A percentile compares a stretch with the other conserved stretches of the same genome.
phyloP scores from a whole-genome alignment of 2,113 vertebrate species.

The Pavo muticus region DNA sequence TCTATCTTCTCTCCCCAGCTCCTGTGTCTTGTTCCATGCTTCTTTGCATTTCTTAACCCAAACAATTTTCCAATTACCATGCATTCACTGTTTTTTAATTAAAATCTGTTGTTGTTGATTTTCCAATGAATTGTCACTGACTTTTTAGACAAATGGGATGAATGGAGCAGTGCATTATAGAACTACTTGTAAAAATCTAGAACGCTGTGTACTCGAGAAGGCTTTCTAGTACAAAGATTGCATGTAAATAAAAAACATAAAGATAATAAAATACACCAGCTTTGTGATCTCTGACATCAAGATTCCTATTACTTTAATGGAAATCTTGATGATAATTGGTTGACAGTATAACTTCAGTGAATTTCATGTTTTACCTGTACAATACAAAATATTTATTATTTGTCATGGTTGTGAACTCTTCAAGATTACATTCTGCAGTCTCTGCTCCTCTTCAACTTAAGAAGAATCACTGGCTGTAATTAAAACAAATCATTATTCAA shows the following conservation, averaged over 20 bases:
- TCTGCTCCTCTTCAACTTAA: not conserved
- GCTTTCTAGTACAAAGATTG: not conserved
- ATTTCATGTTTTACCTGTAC: not conserved
- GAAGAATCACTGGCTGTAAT: not conserved
- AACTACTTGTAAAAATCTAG: not conserved
- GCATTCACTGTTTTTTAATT: not conserved
- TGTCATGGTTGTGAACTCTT: not conserved
- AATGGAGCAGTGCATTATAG: not conserved
- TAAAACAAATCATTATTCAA: not conserved
- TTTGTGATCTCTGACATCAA: not conserved
- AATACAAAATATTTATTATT: not conserved
- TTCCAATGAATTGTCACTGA: not conserved
- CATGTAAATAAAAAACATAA: not conserved
- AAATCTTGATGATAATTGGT: not conserved
- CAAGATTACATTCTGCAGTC: not conserved
- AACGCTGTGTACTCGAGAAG: accelerated
- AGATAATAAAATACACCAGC: not conserved
- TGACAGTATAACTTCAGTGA: not conserved
- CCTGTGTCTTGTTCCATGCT: not conserved
- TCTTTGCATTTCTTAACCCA: conserved; percentile 1
- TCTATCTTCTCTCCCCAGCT: not conserved
- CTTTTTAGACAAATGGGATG: not conserved
- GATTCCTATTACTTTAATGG: not conserved
- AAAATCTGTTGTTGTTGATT: not conserved
- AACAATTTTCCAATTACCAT: not conserved